These are phyloP conservation scores for Phyllotreta cruciferae DNA, from an alignment of 2,888 invertebrate genomes.

Conservation along the genomic window DNA sequence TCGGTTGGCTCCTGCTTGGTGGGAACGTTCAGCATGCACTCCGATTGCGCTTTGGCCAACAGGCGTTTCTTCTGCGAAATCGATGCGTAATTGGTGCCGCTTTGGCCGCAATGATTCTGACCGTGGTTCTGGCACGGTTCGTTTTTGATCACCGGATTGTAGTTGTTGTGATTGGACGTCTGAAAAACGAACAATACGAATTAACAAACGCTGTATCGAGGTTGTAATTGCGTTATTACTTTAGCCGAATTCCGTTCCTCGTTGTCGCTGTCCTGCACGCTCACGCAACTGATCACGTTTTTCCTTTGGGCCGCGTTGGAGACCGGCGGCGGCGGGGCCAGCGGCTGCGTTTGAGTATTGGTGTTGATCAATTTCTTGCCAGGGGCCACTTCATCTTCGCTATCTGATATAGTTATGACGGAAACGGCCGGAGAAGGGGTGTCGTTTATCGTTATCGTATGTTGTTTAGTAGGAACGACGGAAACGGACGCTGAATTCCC, in stretches of 20 bases:
- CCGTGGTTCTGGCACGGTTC: constrained; percentile 65
- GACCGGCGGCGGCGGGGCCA: constrained; percentile 45
- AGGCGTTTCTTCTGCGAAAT: constrained; percentile 90
- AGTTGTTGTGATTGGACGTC: constrained; percentile 37
- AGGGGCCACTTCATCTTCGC: constrained; percentile 79
- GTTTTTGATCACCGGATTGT: constrained; percentile 61
- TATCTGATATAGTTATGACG: constrained; percentile 95
- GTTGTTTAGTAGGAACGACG: constrained; percentile 64
- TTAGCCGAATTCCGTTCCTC: constrained; percentile 68
- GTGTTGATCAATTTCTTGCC: constrained; percentile 58
- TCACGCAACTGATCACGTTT: constrained; percentile 80
- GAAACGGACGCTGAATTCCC: constrained; percentile 40
- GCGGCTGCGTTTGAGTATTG: constrained; percentile 36
- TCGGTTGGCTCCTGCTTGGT: constrained; percentile 68
- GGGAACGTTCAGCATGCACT: constrained; percentile 68
- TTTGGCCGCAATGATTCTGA: constrained; percentile 45
- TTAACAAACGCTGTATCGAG: too few species aligned
- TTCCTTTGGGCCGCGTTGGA: constrained; percentile 61
- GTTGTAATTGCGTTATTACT: constrained; percentile 45
- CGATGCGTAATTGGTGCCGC: constrained; percentile 61
- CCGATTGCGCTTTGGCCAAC: constrained; percentile 84
- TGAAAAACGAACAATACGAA: constrained; percentile 3
- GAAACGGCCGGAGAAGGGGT: constrained; percentile 95
- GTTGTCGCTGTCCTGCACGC: constrained; percentile 77
- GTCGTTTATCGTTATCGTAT: constrained; percentile 94